Conservation (phyloP, 2,113 vertebrate species). For the Scomber japonicus region DNA sequence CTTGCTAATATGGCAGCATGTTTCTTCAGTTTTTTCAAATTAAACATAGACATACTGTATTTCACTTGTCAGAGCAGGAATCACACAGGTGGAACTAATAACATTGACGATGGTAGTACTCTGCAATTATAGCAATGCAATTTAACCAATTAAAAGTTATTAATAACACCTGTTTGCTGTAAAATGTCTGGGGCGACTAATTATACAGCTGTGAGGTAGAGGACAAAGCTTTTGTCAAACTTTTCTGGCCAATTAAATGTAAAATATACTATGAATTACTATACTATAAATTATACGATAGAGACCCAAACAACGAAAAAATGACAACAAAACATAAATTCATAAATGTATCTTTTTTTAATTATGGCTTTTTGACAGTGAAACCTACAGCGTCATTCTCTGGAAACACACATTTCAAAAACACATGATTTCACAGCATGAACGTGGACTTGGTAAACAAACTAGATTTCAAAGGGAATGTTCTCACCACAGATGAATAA, state of each 20-base stretch:
- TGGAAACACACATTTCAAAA: conserved; percentile 3
- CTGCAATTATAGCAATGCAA: too few relatives aligned
- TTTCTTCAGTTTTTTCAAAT: too few relatives aligned
- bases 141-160: too few relatives aligned
- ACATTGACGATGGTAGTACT: too few relatives aligned
- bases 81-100: too few relatives aligned
- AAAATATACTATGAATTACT: background rate
- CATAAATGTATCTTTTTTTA: conserved; percentile 7
- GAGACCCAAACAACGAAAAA: background rate
- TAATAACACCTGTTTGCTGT: too few relatives aligned
- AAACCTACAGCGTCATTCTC: background rate
- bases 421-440: background rate
- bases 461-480: conserved; percentile 20
- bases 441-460: conserved; percentile 1
- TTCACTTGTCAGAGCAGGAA: too few relatives aligned
- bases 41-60: too few relatives aligned
- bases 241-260: background rate
- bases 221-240: too few relatives aligned
- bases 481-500: background rate
- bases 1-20: too few relatives aligned
- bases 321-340: background rate
- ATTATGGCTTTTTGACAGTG: conserved; percentile 6
- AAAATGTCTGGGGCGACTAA: too few relatives aligned
- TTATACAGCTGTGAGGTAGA: too few relatives aligned
- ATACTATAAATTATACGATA: background rate